These are phyloP conservation scores for Pampusana beccarii DNA, from an alignment of 2,113 vertebrate species.

Conservation along the genomic window DNA sequence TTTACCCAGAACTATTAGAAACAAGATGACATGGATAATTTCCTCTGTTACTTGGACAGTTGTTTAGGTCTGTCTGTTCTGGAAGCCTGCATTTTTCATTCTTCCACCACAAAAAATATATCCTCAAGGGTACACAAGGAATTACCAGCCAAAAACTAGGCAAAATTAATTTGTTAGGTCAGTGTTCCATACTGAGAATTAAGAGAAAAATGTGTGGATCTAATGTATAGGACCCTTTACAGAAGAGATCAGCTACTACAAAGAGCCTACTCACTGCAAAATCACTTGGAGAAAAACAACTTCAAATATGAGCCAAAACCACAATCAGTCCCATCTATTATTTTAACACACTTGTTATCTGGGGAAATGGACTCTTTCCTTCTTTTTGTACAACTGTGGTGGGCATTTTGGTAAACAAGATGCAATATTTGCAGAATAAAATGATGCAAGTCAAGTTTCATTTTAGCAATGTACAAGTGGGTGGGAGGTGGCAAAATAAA, in stretches of 20 bases:
- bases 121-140: neutral
- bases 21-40: conserved; percentile 19
- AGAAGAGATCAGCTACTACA: neutral
- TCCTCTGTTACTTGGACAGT: conserved; percentile 21
- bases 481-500: neutral
- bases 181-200: neutral
- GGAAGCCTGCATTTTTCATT: neutral
- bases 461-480: neutral
- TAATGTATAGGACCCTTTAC: neutral
- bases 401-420: neutral
- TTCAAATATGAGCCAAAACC: neutral
- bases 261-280: neutral
- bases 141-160: neutral
- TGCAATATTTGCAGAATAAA: neutral
- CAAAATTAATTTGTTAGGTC: neutral
- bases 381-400: neutral
- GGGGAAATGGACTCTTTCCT: neutral
- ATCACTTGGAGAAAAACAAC: neutral
- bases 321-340: neutral
- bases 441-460: neutral
- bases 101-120: neutral
- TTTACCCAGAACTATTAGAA: conserved; percentile 6
- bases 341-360: neutral
- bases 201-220: neutral
- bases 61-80: neutral